Evolutionary conservation across 2,797 vertebrate genomes (phyloP).

Genomic region (Tokudaia muenninki): DNA sequence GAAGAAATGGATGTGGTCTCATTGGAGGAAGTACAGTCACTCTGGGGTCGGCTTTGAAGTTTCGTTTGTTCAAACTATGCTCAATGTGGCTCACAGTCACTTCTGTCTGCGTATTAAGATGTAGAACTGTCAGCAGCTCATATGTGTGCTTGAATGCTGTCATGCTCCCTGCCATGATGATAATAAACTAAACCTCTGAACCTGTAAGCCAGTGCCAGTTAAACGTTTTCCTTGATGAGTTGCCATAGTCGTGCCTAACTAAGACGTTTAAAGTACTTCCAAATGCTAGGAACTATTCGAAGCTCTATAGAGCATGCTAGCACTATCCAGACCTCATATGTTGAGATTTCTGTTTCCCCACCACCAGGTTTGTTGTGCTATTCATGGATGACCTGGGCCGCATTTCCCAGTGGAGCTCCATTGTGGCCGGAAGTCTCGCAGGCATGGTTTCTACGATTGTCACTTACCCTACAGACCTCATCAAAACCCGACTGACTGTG

Average conservation of each 20-base stretch:
- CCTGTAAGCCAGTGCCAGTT: background rate
- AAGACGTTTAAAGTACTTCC: background rate
- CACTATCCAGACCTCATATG: constrained; percentile 35
- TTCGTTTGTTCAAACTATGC: background rate
- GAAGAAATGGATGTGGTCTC: background rate
- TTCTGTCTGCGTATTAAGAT: background rate
- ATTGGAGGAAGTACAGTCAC: background rate
- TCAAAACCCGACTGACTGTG: constrained; percentile 94
- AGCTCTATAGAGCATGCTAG: background rate
- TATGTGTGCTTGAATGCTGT: background rate
- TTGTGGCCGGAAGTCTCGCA: constrained; percentile 94
- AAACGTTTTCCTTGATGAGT: background rate
- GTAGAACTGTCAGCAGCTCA: background rate
- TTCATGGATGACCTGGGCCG: constrained; percentile 95
- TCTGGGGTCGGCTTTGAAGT: background rate
- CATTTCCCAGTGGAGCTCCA: constrained; percentile 95
- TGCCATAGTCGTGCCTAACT: background rate
- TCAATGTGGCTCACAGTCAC: background rate
- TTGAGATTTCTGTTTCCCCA: constrained; percentile 65
- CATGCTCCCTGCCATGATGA: background rate
- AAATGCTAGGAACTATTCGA: background rate
- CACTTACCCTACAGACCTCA: constrained; percentile 95
- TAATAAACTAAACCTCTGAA: background rate
- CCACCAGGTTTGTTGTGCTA: constrained; percentile 92
- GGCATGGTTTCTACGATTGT: constrained; percentile 93